phyloP scores from a whole-genome alignment of 92 coral and sea anemone genomes.

The Siderastrea radians region DNA sequence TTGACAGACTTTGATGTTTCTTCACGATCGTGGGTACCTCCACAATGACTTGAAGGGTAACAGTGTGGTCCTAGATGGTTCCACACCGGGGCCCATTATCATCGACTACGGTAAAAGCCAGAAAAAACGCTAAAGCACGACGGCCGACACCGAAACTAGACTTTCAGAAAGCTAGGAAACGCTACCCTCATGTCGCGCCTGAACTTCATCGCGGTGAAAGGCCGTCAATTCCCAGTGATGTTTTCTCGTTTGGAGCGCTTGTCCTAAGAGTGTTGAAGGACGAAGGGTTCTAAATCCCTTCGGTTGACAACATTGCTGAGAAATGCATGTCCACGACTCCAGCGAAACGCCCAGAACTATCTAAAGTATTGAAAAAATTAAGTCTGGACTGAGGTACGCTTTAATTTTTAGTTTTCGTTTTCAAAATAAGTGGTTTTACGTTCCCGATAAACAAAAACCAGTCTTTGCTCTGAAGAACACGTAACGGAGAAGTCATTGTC shows the following conservation, averaged over 20 bases:
- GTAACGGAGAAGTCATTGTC: no score
- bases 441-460: no score
- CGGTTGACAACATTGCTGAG: neutral
- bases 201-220: constrained; percentile 42
- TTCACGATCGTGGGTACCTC: constrained; percentile 41
- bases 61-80: constrained; percentile 8
- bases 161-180: constrained; percentile 4
- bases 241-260: constrained; percentile 22
- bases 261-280: neutral
- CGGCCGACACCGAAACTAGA: constrained; percentile 8
- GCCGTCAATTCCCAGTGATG: constrained; percentile 25
- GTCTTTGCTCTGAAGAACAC: no score
- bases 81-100: constrained; percentile 3
- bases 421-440: no score
- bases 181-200: constrained; percentile 28
- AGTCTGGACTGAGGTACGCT: no score
- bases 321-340: no score
- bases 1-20: neutral
- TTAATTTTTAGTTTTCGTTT: no score
- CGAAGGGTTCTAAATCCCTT: neutral
- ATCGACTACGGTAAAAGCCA: constrained; percentile 44
- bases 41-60: constrained; percentile 43
- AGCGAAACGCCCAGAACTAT: no score
- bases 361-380: no score
- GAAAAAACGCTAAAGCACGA: neutral